Conservation (phyloP, 2,113 vertebrate genomes). For the Paramormyrops kingsleyae region DNA sequence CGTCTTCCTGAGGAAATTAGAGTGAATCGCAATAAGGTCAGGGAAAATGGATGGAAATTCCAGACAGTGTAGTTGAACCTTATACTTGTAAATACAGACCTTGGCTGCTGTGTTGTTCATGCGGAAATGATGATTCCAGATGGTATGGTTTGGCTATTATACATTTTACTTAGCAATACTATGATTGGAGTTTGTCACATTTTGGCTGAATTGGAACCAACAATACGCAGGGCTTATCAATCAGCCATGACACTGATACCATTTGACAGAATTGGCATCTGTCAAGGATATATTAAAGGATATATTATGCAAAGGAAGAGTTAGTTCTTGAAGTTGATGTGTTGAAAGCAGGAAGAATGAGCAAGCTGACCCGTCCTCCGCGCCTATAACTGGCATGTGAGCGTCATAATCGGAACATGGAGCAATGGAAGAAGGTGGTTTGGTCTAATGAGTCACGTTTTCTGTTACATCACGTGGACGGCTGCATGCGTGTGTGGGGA, state of each 20-base stretch:
- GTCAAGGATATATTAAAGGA: not conserved
- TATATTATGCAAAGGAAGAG: not conserved
- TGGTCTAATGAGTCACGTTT: not conserved
- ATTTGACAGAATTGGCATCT: not conserved
- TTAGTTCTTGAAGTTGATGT: not conserved
- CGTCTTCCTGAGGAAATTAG: not conserved
- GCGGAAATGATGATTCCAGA: not conserved
- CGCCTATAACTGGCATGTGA: not conserved
- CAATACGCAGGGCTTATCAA: not conserved
- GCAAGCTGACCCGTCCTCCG: not conserved
- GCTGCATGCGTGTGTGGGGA: not conserved
- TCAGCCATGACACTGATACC: not conserved
- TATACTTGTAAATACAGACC: not conserved
- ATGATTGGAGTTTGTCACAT: not conserved
- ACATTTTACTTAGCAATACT: not conserved
- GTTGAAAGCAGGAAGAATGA: not conserved
- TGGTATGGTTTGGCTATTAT: not conserved
- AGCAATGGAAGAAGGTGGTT: not conserved
- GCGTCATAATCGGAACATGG: not conserved
- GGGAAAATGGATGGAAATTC: not conserved
- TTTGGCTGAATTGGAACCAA: not conserved
- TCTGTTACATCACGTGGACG: not conserved
- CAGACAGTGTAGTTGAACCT: not conserved
- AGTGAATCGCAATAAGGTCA: not conserved
- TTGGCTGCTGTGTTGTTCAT: not conserved